Evolutionary conservation across 2,797 vertebrate species (phyloP).

Genomic region (Melanogrammus aeglefinus): DNA sequence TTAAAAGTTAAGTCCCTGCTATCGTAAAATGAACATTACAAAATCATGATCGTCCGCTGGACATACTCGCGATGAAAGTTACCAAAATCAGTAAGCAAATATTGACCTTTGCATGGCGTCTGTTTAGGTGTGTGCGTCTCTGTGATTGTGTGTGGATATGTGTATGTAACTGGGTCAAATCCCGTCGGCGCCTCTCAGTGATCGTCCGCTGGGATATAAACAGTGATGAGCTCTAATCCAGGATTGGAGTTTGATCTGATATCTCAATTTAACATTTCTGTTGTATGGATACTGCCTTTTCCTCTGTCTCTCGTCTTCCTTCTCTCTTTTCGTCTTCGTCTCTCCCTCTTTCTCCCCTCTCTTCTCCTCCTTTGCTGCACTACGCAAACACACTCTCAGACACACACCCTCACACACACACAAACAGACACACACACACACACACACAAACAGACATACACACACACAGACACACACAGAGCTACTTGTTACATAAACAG

Average conservation of each 20-base stretch:
- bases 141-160: conserved; percentile 15
- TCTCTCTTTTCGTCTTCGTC: not conserved
- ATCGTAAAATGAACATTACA: too few relatives aligned
- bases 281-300: conserved; percentile 17
- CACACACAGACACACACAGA: too few relatives aligned
- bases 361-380: not conserved
- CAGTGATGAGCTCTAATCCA: conserved; percentile 59
- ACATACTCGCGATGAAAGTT: too few relatives aligned
- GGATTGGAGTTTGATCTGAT: conserved; percentile 56
- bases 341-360: not conserved
- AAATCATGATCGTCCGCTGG: too few relatives aligned
- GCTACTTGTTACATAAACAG: too few relatives aligned
- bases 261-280: conserved; percentile 65
- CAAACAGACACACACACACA: too few relatives aligned
- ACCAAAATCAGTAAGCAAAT: too few relatives aligned
- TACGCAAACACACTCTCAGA: not conserved
- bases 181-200: conserved; percentile 41
- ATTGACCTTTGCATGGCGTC: conserved; percentile 4
- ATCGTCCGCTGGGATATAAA: conserved; percentile 52
- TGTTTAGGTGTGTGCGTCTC: conserved; percentile 24
- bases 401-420: too few relatives aligned
- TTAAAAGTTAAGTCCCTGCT: too few relatives aligned
- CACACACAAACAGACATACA: not conserved
- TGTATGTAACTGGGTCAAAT: conserved; percentile 57
- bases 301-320: not conserved